A percentile compares a stretch with the other conserved stretches of the same genome.
These are phyloP conservation scores for Merluccius polli DNA, from an alignment of 2,797 vertebrate genomes.

Conservation along the genomic window DNA sequence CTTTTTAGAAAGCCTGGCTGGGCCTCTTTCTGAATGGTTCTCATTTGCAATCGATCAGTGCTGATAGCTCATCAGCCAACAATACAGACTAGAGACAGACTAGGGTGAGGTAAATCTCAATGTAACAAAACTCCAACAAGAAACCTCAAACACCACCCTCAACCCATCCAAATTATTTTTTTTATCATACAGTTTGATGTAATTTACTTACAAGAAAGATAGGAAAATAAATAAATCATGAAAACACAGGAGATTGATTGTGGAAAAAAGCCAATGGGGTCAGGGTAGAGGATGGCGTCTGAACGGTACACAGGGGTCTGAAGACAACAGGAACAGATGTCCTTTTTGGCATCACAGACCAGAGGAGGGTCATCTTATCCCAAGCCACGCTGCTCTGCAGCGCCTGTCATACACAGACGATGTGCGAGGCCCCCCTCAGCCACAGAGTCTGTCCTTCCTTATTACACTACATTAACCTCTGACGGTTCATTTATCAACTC, in stretches of 20 bases:
- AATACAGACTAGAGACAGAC: conserved; percentile 2
- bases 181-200: background rate
- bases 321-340: conserved; percentile 62
- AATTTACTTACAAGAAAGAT: background rate
- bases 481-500: conserved; percentile 15
- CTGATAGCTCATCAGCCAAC: conserved; percentile 39
- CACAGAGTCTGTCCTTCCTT: conserved; percentile 20
- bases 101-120: conserved; percentile 10
- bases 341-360: conserved; percentile 40
- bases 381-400: conserved; percentile 41
- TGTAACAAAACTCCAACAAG: background rate
- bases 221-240: background rate
- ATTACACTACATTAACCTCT: conserved; percentile 40
- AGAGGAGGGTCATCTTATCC: conserved; percentile 61
- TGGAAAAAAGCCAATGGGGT: background rate
- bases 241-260: background rate
- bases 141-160: background rate
- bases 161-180: no score
- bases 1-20: background rate
- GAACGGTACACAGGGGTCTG: background rate
- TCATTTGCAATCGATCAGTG: conserved; percentile 50
- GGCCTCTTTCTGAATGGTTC: conserved; percentile 30
- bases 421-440: conserved; percentile 55
- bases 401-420: conserved; percentile 52
- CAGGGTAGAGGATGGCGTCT: background rate